Evolutionary conservation across 2,113 vertebrate genomes (phyloP).

Genomic region (human (Homo sapiens)): DNA sequence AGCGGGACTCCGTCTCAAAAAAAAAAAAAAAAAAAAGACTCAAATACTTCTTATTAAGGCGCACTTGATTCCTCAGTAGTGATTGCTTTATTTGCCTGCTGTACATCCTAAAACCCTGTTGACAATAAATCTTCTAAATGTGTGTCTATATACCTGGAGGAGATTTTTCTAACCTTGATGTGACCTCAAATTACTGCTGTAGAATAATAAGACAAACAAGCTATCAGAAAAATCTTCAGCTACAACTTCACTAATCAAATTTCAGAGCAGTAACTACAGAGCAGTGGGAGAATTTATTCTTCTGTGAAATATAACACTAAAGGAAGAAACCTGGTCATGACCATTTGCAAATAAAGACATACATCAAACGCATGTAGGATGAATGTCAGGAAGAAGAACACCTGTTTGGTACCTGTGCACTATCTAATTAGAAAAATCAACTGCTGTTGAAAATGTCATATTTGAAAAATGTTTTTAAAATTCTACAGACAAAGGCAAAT

Average conservation of each 20-base stretch:
- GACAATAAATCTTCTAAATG: background rate
- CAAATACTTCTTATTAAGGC: background rate
- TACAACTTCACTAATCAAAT: background rate
- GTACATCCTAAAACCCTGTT: background rate
- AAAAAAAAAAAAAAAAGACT: too few species aligned
- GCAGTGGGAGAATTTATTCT: background rate
- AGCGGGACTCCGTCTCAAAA: too few species aligned
- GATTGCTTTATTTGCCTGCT: background rate
- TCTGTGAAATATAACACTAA: background rate
- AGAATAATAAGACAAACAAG: background rate
- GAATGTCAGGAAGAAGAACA: background rate
- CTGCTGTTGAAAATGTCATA: background rate
- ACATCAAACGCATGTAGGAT: background rate
- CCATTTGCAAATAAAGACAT: background rate
- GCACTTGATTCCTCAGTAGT: background rate
- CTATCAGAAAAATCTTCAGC: background rate
- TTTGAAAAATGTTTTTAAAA: slow-evolving; percentile 1
- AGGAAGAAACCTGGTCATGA: background rate
- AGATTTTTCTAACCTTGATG: background rate
- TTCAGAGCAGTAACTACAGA: background rate
- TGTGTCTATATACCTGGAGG: background rate
- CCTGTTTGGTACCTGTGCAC: background rate
- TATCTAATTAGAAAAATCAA: background rate
- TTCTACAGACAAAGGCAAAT: background rate
- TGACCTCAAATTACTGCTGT: background rate